Percentiles rank a stretch among this genome's conserved stretches.
Evolutionary conservation across 2,113 vertebrate species (phyloP).

Genomic region (Phalacrocorax carbo): DNA sequence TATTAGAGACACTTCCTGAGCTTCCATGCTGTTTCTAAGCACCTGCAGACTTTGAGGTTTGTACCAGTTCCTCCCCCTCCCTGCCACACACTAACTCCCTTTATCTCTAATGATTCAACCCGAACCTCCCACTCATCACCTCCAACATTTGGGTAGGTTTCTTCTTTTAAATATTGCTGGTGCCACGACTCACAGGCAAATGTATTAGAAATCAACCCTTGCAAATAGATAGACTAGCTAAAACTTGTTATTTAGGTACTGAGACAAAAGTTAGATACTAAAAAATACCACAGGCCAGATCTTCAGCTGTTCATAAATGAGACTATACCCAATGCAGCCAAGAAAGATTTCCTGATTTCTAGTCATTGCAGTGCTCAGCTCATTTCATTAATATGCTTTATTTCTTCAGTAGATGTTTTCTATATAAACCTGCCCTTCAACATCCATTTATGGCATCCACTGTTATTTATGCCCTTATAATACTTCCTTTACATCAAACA

Average conservation of each 20-base stretch:
- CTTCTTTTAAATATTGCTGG: neutral
- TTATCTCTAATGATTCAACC: neutral
- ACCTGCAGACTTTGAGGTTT: conserved; percentile 4
- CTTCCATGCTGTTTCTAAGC: neutral
- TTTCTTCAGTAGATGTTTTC: neutral
- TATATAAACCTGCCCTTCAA: neutral
- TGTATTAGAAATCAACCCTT: neutral
- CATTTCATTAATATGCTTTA: neutral
- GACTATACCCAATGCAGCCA: neutral
- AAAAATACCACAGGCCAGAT: neutral
- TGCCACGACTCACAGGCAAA: neutral
- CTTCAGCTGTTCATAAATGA: neutral
- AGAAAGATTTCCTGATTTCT: neutral
- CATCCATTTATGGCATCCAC: neutral
- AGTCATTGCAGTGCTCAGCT: neutral
- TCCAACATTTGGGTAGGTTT: neutral
- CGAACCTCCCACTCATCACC: conserved; percentile 1
- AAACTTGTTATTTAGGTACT: neutral
- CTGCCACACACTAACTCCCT: neutral
- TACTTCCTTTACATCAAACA: neutral
- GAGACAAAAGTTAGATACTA: neutral
- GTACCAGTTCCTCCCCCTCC: neutral
- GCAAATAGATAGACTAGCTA: neutral
- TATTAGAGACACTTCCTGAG: conserved; percentile 29
- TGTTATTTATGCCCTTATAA: neutral